Percentiles rank a stretch among this genome's conserved stretches.
phyloP scores from a whole-genome alignment of 2,888 invertebrate species.

The Lydus trimaculatus region DNA sequence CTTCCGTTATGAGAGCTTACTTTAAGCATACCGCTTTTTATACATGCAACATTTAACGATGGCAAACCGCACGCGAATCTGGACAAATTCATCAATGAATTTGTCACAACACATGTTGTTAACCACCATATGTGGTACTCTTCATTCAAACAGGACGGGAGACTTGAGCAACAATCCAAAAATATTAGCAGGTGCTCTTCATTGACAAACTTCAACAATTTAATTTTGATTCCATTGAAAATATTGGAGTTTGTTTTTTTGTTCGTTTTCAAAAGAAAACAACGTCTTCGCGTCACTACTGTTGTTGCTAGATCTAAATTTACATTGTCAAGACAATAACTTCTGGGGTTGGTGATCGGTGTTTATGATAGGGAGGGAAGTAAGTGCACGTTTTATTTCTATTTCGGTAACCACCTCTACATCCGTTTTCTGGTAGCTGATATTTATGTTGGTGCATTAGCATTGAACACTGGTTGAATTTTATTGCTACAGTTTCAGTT shows the following conservation, averaged over 20 bases:
- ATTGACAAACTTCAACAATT: not conserved
- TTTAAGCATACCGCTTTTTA: constrained; percentile 31
- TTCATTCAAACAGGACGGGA: not conserved
- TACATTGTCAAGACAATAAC: constrained; percentile 32
- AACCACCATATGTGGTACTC: not conserved
- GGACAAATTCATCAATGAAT: constrained; percentile 36
- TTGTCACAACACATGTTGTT: constrained; percentile 29
- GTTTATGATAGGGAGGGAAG: constrained; percentile 37
- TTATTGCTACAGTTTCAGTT: constrained; percentile 19
- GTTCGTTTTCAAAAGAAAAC: not conserved
- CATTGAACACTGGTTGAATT: constrained; percentile 29
- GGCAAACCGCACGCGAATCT: constrained; percentile 34
- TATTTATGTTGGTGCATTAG: constrained; percentile 40
- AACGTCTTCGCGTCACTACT: too few relatives aligned
- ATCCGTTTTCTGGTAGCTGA: constrained; percentile 38
- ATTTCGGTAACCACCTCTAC: constrained; percentile 47
- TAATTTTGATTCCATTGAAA: not conserved
- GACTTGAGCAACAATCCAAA: not conserved
- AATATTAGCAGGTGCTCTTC: not conserved
- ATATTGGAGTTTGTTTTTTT: not conserved
- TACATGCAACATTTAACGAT: constrained; percentile 6
- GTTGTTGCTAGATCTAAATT: constrained; percentile 28
- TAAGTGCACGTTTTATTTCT: constrained; percentile 37
- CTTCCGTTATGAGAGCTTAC: constrained; percentile 44
- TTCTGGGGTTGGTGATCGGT: constrained; percentile 37